phyloP scores from a whole-genome alignment of 2,797 vertebrate species.

The Bovichtus diacanthus region DNA sequence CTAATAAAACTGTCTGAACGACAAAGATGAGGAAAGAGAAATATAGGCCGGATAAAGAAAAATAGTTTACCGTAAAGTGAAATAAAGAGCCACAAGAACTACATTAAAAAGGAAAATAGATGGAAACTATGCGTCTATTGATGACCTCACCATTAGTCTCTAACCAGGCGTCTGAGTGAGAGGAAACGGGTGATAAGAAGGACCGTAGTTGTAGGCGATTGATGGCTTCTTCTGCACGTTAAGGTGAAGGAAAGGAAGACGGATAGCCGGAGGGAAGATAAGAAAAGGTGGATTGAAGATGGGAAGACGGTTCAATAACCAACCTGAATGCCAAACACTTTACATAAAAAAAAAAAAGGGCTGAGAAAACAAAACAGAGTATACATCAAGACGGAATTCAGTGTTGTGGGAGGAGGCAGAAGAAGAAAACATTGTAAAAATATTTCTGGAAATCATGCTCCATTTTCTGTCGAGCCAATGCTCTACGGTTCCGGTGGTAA shows the following conservation, averaged over 20 bases:
- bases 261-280: conserved; percentile 35
- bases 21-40: conserved; percentile 43
- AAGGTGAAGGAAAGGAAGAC: conserved; percentile 51
- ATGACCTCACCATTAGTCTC: conserved; percentile 66
- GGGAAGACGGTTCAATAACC: conserved; percentile 10
- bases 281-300: conserved; percentile 31
- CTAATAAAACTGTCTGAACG: conserved; percentile 54
- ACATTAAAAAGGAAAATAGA: conserved; percentile 45
- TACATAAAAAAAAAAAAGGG: background rate
- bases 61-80: conserved; percentile 6
- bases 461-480: background rate
- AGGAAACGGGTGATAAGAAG: conserved; percentile 69
- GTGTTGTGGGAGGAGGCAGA: background rate
- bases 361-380: background rate
- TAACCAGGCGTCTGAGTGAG: conserved; percentile 58
- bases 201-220: conserved; percentile 59
- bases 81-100: background rate
- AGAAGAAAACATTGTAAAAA: conserved; percentile 20
- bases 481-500: background rate
- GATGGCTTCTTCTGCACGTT: conserved; percentile 65
- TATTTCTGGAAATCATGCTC: background rate
- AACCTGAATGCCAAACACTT: conserved; percentile 47
- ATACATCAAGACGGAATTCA: background rate
- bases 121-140: conserved; percentile 47
- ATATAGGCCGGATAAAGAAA: conserved; percentile 20